phyloP scores from a whole-genome alignment of 23 tunicate species.

The Ascidia mentula region DNA sequence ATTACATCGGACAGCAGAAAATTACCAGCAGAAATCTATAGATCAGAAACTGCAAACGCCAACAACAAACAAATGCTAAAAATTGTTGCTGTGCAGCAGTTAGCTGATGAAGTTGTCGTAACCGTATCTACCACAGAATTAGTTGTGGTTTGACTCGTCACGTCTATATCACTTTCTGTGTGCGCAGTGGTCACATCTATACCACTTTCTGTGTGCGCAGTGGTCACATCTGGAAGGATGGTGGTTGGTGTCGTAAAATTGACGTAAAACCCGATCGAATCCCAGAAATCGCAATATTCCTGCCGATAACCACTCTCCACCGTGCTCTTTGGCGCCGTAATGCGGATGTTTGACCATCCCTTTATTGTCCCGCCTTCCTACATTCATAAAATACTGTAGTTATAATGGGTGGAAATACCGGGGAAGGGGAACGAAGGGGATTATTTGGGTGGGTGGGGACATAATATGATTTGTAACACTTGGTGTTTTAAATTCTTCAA shows the following conservation, averaged over 20 bases:
- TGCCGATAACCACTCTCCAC: slow-evolving; percentile 22
- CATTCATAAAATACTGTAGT: too few relatives aligned
- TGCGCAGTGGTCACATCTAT: neutral
- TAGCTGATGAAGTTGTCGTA: neutral
- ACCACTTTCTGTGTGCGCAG: neutral
- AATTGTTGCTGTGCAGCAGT: neutral
- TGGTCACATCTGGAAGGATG: neutral
- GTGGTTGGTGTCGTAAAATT: slow-evolving; percentile 17
- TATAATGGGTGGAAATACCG: too few relatives aligned
- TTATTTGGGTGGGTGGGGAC: too few relatives aligned
- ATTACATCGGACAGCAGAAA: too few relatives aligned
- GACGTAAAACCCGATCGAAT: slow-evolving; percentile 37
- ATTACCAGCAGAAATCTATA: too few relatives aligned
- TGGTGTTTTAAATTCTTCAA: too few relatives aligned
- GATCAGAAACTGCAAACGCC: too few relatives aligned
- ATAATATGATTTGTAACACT: too few relatives aligned
- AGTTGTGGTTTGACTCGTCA: neutral
- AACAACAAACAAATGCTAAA: too few relatives aligned
- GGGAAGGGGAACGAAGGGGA: too few relatives aligned
- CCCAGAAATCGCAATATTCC: slow-evolving; percentile 78
- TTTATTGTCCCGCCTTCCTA: neutral
- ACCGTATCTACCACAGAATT: neutral
- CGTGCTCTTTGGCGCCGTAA: slow-evolving; percentile 29
- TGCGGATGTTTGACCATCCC: slow-evolving; percentile 43
- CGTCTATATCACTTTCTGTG: too few relatives aligned